Base-by-base conservation (phyloP, 2,797 vertebrate species). In the Crocodylus rhombifer region DNA sequence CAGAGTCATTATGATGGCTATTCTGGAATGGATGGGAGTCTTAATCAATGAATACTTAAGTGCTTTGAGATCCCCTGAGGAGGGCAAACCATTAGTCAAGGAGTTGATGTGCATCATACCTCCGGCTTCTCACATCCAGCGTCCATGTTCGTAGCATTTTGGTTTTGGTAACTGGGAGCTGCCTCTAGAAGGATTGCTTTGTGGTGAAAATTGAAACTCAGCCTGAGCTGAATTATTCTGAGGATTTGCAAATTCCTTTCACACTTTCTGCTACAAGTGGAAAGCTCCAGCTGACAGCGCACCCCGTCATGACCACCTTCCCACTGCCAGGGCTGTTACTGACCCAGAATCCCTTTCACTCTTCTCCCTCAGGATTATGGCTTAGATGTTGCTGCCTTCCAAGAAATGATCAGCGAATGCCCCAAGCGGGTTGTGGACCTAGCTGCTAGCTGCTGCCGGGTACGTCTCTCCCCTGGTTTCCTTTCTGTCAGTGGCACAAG, bases 391-490 rank as follows among this genome's bases (percentile, higher is more conserved):
- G 96, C 95, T 2, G 97, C 98, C 1, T 99, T 99, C 92, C 97
- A 96, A 65, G 97, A 97, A 78, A 96, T 99, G 98, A 97, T 98
- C 91, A 93, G 61, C 0, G 98, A 97, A 80, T 99, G 98, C 93
- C 99, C 99, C 64, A 97, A 96, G 84, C 95, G 58, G 10, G 97
- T 99, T 77, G 87, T 99, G 84, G 98, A 99, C 75, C 87, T 99
- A 6, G 98, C 98, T 23, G 96, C 97, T 86, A 98, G 97, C 93
- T 99, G 98, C 93, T 99, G 99, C 86, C 91, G 97, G 98, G 98
- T 99, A 94, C 93, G 88, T 57, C 55, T 58, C 36, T 75, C 73
- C 42, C 63, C 56, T 13, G 18, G 28, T 21, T 65, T 55, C 1
- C 9, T n/a, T 5, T 5, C 67, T 51, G 23, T 3, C 3, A 15